Percentiles rank a stretch among this genome's conserved stretches.
Evolutionary conservation across 2,797 vertebrate genomes (phyloP).

Genomic region (Adelosebastes latens): DNA sequence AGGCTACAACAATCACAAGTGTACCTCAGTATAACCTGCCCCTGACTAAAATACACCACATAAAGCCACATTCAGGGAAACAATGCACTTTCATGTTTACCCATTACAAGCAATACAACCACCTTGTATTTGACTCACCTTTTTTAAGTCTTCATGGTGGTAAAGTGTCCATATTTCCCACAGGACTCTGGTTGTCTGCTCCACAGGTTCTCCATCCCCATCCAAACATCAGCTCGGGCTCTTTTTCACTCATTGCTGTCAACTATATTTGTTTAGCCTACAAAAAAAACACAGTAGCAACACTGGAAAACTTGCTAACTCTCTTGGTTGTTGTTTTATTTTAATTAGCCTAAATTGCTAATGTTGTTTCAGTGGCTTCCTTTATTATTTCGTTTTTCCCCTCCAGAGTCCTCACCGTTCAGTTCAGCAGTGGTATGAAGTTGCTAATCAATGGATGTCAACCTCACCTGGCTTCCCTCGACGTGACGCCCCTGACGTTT

Average conservation of each 20-base stretch:
- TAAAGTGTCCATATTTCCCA: background rate
- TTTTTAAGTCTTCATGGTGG: background rate
- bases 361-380: background rate
- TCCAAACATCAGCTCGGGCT: background rate
- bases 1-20: too few relatives aligned
- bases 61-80: background rate
- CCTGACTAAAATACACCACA: background rate
- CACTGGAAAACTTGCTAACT: background rate
- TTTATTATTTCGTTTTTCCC: too few relatives aligned
- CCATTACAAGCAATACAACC: background rate
- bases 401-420: too few relatives aligned
- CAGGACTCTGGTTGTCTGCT: too few relatives aligned
- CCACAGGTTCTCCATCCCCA: background rate
- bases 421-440: background rate
- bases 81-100: accelerated
- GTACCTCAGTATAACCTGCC: accelerated
- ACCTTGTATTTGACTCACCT: background rate
- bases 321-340: background rate
- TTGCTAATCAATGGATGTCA: background rate
- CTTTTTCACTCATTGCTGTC: background rate
- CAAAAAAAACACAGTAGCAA: background rate
- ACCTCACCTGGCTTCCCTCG: too few relatives aligned
- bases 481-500: too few relatives aligned
- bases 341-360: background rate
- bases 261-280: background rate